A percentile compares a stretch with the other conserved stretches of the same genome.
Evolutionary conservation across 2,888 invertebrate species (phyloP).

Genomic region (Andrena praecox): DNA sequence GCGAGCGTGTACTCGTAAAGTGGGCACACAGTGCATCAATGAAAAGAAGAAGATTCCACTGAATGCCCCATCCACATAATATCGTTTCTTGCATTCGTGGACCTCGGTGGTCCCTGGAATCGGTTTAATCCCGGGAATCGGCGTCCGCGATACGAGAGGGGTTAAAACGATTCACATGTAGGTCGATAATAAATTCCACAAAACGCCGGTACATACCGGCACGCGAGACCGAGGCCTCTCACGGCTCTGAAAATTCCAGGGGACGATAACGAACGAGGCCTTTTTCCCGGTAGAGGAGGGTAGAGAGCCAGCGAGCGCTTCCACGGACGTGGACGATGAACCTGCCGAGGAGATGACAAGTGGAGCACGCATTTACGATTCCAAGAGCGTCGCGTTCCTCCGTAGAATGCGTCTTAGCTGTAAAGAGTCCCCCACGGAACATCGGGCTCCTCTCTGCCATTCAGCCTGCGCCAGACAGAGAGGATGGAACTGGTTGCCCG

Average conservation of each 20-base stretch:
- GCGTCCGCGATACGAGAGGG: background rate
- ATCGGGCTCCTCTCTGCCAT: conserved; percentile 17
- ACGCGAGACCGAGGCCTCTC: conserved; percentile 24
- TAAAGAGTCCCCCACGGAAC: conserved; percentile 37
- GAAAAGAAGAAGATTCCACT: conserved; percentile 1
- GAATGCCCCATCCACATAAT: background rate
- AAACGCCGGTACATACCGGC: conserved; percentile 48
- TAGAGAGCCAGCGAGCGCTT: conserved; percentile 21
- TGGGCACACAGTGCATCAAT: background rate
- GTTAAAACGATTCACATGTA: conserved; percentile 34
- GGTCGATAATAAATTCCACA: conserved; percentile 53
- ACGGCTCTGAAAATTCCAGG: conserved; percentile 54
- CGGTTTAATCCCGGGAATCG: conserved; percentile 29
- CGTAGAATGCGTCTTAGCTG: conserved; percentile 57
- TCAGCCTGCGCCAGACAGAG: conserved; percentile 6
- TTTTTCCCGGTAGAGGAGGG: conserved; percentile 43
- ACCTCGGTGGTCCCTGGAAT: background rate
- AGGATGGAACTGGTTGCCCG: conserved; percentile 45
- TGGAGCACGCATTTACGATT: conserved; percentile 73
- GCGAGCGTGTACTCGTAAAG: too few relatives aligned
- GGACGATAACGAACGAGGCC: conserved; percentile 54
- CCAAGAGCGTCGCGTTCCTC: conserved; percentile 68
- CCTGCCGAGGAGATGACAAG: conserved; percentile 71
- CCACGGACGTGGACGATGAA: conserved; percentile 59
- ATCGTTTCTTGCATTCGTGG: background rate